Base-by-base conservation (phyloP, 2,888 invertebrate species). In the Pheosia tremula region DNA sequence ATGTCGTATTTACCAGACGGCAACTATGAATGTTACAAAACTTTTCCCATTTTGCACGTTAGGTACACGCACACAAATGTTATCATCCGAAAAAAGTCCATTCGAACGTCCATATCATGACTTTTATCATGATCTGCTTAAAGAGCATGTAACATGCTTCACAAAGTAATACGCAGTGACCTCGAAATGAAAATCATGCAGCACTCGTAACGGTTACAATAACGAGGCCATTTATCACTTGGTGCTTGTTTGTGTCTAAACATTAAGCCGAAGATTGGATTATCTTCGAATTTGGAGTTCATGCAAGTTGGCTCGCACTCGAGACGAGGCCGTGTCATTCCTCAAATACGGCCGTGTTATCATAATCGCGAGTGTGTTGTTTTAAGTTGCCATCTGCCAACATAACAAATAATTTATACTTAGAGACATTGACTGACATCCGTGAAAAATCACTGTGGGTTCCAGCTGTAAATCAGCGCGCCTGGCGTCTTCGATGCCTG, bases 141-240 rank as follows among this genome's bases (percentile, higher is more conserved):
- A 88, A 84, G 81, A 85, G 83, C 84, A 86, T 88, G 84, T 85
- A 85, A 86, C 86, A 89, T 87, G 88, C 83, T 87, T 87, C 82
- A 85, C 82, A 85, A 83, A 90, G 85, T 87, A 82, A 87, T 84
- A 84, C 82, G 80, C 80, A 50, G 55, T 87, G 92, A 88, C 93
- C 93, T 87, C 90, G 85, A 91, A 90, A 90, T 87, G 86, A 90
- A 89, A 89, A 89, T 89, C 90, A 91, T 89, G 90, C 88, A 88
- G 86, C 84, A 81, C 82, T 87, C 81, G 82, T 88, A 78, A 90
- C 93, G 91, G 92, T 92, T 92, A 91, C 82, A 88, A 85, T 90
- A 93, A 91, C 90, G 92, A 92, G 91, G 90, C 87, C 90, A 90
- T 91, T 90, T 90, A 93, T 91, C 88, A 86, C 82, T 83, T 78